Percentiles rank a stretch among this genome's conserved stretches.
phyloP scores from a whole-genome alignment of 2,797 vertebrate species.

The Gouania willdenowi region DNA sequence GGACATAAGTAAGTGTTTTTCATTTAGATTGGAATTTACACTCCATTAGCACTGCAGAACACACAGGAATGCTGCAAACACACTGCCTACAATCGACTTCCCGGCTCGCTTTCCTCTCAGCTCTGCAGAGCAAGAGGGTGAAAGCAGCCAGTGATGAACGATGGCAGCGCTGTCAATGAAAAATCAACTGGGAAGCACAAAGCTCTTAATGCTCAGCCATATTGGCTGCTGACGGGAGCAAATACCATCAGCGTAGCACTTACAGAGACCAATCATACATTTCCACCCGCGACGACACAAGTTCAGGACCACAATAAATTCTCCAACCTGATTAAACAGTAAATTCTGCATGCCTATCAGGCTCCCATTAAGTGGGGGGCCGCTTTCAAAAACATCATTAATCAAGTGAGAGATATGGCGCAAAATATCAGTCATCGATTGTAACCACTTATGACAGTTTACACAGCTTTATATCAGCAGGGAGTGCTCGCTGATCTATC shows the following conservation, averaged over 20 bases:
- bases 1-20: constrained; percentile 11
- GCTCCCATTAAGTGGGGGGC: constrained; percentile 88
- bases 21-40: constrained; percentile 20
- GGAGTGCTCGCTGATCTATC: constrained; percentile 95
- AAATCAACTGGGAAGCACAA: constrained; percentile 78
- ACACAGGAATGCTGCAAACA: constrained; percentile 37
- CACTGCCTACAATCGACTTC: constrained; percentile 44
- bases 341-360: constrained; percentile 97
- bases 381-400: constrained; percentile 94
- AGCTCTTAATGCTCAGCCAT: constrained; percentile 79
- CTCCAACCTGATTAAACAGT: constrained; percentile 96
- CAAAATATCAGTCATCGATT: constrained; percentile 96
- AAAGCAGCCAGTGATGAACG: constrained; percentile 75
- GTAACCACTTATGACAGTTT: constrained; percentile 99
- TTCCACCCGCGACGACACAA: constrained; percentile 64
- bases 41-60: constrained; percentile 26
- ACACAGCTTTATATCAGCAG: constrained; percentile 98
- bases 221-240: constrained; percentile 81
- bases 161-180: constrained; percentile 79
- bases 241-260: constrained; percentile 78
- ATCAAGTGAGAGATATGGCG: constrained; percentile 89
- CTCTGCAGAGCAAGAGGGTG: constrained; percentile 50
- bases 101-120: constrained; percentile 40
- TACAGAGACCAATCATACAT: constrained; percentile 78
- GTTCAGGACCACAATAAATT: constrained; percentile 77